Percentiles rank a stretch among this genome's conserved stretches.
phyloP scores from a whole-genome alignment of 2,797 vertebrate species.

The Antrozous pallidus region DNA sequence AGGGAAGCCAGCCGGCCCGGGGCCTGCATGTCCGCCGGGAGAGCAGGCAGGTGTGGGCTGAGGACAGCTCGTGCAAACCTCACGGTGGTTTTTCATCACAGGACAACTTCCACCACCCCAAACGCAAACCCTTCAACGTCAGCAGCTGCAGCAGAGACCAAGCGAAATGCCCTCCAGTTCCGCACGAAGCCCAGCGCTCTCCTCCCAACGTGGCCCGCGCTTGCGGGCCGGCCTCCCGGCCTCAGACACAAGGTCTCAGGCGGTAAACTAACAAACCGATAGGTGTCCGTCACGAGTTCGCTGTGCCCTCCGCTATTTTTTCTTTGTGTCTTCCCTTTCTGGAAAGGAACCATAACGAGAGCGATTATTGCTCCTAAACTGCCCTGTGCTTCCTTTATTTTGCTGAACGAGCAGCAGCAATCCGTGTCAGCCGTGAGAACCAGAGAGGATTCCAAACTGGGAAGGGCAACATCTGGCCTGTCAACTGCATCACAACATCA shows the following conservation, averaged over 20 bases:
- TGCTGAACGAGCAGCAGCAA: background rate
- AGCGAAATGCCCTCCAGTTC: background rate
- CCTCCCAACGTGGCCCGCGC: too few relatives aligned
- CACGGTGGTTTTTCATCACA: background rate
- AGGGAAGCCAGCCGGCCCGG: background rate
- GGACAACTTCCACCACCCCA: background rate
- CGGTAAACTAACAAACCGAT: background rate
- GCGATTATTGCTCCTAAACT: background rate
- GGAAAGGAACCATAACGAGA: background rate
- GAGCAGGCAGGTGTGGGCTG: background rate
- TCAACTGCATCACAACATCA: slow-evolving; percentile 24
- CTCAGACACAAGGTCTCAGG: background rate
- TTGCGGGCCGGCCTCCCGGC: too few relatives aligned
- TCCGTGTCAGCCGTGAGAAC: background rate
- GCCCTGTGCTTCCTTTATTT: background rate
- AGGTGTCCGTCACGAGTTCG: background rate
- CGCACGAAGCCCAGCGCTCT: too few relatives aligned
- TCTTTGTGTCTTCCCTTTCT: background rate
- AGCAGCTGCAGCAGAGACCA: background rate
- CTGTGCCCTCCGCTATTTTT: background rate
- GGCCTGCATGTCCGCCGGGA: background rate
- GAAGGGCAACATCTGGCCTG: background rate
- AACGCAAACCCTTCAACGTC: background rate
- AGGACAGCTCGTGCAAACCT: background rate
- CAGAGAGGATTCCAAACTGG: background rate